phyloP scores from a whole-genome alignment of 2,797 vertebrate genomes.

The Anguilla pacifica region DNA sequence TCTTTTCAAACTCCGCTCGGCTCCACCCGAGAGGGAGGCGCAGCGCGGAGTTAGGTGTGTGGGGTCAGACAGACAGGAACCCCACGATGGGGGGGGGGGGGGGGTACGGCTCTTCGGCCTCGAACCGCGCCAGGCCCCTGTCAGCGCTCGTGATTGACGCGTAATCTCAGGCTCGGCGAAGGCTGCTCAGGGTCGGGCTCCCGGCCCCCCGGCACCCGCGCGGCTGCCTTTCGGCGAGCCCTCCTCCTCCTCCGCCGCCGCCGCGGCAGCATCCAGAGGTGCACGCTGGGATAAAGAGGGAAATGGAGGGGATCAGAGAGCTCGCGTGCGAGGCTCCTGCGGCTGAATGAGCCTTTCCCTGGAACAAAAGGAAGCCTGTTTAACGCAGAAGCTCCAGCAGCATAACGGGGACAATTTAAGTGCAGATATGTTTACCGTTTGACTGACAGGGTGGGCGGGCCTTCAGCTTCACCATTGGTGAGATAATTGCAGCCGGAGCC shows the following conservation, averaged over 20 bases:
- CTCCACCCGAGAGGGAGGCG: background rate
- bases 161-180: background rate
- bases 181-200: background rate
- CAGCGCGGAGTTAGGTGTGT: background rate
- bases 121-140: background rate
- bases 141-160: background rate
- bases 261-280: background rate
- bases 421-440: constrained; percentile 27
- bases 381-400: background rate
- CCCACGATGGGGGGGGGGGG: background rate
- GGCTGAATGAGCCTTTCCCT: background rate
- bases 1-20: background rate
- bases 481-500: constrained; percentile 46
- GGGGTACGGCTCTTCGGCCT: background rate
- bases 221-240: background rate
- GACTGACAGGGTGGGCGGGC: constrained; percentile 31
- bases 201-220: background rate
- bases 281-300: background rate
- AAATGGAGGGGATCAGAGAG: background rate
- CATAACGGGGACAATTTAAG: constrained; percentile 18
- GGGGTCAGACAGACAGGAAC: background rate
- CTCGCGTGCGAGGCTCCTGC: background rate
- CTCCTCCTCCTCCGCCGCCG: background rate
- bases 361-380: background rate
- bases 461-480: constrained; percentile 36